Base-by-base conservation (phyloP, 2,888 invertebrate genomes). In the Meiosimyza platycephala region DNA sequence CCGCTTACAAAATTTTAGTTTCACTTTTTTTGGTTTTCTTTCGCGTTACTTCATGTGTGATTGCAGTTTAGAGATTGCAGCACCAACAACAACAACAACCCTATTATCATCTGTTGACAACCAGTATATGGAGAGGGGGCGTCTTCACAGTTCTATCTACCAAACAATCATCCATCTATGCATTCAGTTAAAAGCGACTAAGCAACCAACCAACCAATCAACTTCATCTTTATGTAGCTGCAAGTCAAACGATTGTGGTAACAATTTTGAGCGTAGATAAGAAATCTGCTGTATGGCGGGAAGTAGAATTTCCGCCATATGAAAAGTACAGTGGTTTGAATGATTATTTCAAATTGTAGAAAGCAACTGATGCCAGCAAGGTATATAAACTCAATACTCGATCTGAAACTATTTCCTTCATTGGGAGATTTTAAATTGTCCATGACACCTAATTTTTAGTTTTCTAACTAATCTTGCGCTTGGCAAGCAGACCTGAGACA, bases 1-100 rank as follows among this genome's bases (percentile, higher is more conserved):
- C 28, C 0, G 28, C 28, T 28, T 28, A 18, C 57, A 40, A 40
- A 40, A 40, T 57, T 22, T 15, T 65, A 73, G 65, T 62, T 67
- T 60, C 28, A 72, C 33, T 68, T 67, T 67, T 62, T 52, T 40
- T 28, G 68, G 50, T 73, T 57, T 59, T 69, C 55, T 7, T 66
- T 33, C 47, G 12, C 15, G 33, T 52, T 13, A 16, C 22, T 52
- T 13, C 33, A 51, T 65, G 48, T 68, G 67, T 48, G 59, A 59
- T 54, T 63, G 15, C 28, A 55, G 48, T 18, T 57, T 57, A 22
- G 28, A 57, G 22, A 33, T 50, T 22, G 18, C 52, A 51, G 40
- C 67, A 55, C 15, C 18, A n/a, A 48, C 40, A 55, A 57, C 16
- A 67, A 57, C 67, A 55, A 51, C 52, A 51, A 18, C 67, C 28